Base-by-base conservation (phyloP, 2,888 invertebrate genomes). In the Argyra leucocephala region DNA sequence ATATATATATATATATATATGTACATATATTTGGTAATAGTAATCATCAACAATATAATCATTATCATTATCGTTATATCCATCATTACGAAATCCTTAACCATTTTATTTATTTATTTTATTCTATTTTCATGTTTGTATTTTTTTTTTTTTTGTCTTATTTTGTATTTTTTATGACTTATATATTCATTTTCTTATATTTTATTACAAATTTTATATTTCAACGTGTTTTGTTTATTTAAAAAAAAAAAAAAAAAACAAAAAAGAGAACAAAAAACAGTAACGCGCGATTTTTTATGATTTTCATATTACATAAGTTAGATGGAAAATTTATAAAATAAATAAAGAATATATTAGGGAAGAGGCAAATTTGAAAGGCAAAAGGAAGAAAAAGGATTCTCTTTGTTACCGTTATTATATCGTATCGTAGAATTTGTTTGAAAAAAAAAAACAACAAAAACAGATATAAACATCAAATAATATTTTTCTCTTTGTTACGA, bases 71-170 rank as follows among this genome's bases (percentile, higher is more conserved):
- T 48, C 48, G 18, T 5, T 18, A 48, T 48, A 48, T 48, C 37
- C 48, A 31, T 18, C 48, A 15, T 18, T 48, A 18, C 15, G 5
- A 18, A 48, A 48, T 48, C 48, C 48, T 48, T 48, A 31, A 48
- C 48, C 48, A 48, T 48, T 48, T 48, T 48, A 48, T 48, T 48
- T 48, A 48, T 48, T 48, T 48, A 48, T 48, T 48, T 48, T 48
- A 18, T 3, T 48, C 18, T 48, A 48, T 15, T 48, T 48, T 2
- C 18, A 48, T n/a, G 15, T 18, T 18, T 48, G 18, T 18, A 48
- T 18, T 48, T 5, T n/a, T 48, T n/a, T 5, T 48, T 5, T 48
- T 48, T 48, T 15, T 48, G 5, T 48, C 15, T 48, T 48, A 15
- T 12, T 31, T 31, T 6, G 1, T 31, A 10, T 6, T 31, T 48